Base-by-base conservation (phyloP, 2,888 invertebrate genomes). In the Onchidella celtica region DNA sequence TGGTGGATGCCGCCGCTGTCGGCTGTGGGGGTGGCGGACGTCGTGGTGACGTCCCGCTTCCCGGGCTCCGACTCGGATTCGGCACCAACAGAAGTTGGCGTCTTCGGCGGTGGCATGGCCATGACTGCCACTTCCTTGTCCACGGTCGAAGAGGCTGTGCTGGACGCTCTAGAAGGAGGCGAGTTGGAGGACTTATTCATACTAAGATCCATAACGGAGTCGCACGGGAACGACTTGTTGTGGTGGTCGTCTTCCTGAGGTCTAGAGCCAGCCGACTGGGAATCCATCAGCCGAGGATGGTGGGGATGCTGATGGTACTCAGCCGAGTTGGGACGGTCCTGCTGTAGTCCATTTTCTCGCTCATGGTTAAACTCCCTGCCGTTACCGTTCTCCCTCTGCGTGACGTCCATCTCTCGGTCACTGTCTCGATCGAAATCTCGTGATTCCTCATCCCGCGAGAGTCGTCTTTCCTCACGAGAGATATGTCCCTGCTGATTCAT, bases 161-260 rank as follows among this genome's bases (percentile, higher is more conserved):
- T 79, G n/a, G 79, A 79, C n/a, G 73, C 66, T 27, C 79, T 61
- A n/a, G 79, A 79, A 1, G 83, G 65, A n/a, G 83, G 70, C 24
- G 69, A 65, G 38, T 78, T 63, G 21, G 87, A 76, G 40, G 88
- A 87, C 80, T 89, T 90, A 83, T 88, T 88, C 69, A 90, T 85
- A 79, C 90, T 88, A 40, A 90, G 87, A 82, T 90, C 90, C 86
- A 90, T 90, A 55, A 89, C 89, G 73, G 86, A 87, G 83, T 88
- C 88, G 57, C 82, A 85, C 3, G 82, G 82, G 55, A 75, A 78
- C 11, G 81, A 74, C 34, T 61, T 59, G 29, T 3, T 68, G 14
- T 57, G 32, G 76, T 63, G 72, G 21, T 47, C 75, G 29, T 66
- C 72, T 38, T 73, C 21, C 3, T 73, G 27, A 3, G 57, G 73